Base-by-base conservation (phyloP, 2,797 vertebrate genomes). In the Alosa sapidissima region DNA sequence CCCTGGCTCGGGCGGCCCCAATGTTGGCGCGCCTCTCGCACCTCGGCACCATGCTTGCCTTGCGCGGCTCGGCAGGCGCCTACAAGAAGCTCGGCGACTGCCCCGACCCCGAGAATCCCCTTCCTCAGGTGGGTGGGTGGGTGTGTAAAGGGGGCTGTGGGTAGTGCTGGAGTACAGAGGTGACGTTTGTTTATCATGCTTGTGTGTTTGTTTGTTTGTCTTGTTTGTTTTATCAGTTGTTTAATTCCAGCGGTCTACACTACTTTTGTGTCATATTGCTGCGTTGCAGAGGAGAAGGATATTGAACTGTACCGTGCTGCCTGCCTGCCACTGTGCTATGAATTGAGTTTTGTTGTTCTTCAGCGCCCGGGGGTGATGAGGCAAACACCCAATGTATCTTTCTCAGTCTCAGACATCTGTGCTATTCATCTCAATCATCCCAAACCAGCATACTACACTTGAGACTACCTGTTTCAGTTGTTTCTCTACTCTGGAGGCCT, bases 41-140 rank as follows among this genome's bases (percentile, higher is more conserved):
- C 92, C 90, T 93, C 82, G 94, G 94, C 94, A 95, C 92, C 92
- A 96, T 96, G 95, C 94, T 96, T 94, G 94, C 95, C 94, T 92
- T 94, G 89, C 93, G 92, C 92, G 94, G 92, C 91, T 95, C 94
- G 88, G 93, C 92, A 87, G 94, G 94, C 89, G 95, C 92, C 88
- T 95, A 96, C 84, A 93, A 94, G 93, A 96, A 96, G 91, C 95
- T 96, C 92, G 90, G 91, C 88, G 95, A 91, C 90, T 94, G 94
- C 88, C 89, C 93, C 68, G 94, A 95, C 16, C 88, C 90, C 86
- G 94, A 94, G 87, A 93, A 94, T 85, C 94, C 94, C 83, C 95
- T 95, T 89, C 92, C 92, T 87, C 93, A 95, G 95, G 95, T 96
- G 87, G 89, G 94, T 96, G 87, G 89, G 94, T 83, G 55, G 62